Percentiles rank a stretch among this genome's conserved stretches.
Evolutionary conservation across 2,888 invertebrate species (phyloP).

Genomic region (Agrotis segetum): DNA sequence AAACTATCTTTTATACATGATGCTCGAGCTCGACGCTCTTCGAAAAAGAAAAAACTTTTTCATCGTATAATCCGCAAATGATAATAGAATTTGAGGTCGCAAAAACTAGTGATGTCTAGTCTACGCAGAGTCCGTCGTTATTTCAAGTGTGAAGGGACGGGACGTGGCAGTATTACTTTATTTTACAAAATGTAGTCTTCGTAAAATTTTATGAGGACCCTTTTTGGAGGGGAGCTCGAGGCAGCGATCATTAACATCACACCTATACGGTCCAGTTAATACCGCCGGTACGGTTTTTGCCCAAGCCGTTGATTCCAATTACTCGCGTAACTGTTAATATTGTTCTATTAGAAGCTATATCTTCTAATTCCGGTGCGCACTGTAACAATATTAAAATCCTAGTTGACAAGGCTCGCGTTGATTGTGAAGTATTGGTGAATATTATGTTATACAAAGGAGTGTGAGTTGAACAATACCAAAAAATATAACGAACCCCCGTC

Average conservation of each 20-base stretch:
- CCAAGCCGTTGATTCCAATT: slow-evolving; percentile 83
- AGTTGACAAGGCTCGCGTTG: slow-evolving; percentile 16
- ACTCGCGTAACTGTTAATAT: slow-evolving; percentile 77
- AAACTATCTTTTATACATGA: slow-evolving; percentile 44
- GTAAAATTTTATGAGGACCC: slow-evolving; percentile 85
- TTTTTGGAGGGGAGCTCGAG: slow-evolving; percentile 75
- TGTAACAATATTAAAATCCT: slow-evolving; percentile 59
- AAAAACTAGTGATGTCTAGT: slow-evolving; percentile 70
- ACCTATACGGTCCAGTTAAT: slow-evolving; percentile 73
- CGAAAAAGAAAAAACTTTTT: slow-evolving; percentile 33
- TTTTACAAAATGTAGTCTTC: slow-evolving; percentile 84
- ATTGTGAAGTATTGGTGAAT: slow-evolving; percentile 26
- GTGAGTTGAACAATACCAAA: slow-evolving; percentile 13
- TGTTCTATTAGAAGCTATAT: slow-evolving; percentile 70
- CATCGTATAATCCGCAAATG: slow-evolving; percentile 50
- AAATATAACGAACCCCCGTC: slow-evolving; percentile 18
- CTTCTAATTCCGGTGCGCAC: slow-evolving; percentile 63
- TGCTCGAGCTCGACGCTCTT: slow-evolving; percentile 7
- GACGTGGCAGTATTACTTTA: slow-evolving; percentile 77
- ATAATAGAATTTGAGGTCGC: slow-evolving; percentile 62
- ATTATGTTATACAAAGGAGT: slow-evolving; percentile 11
- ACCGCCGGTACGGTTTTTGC: slow-evolving; percentile 69
- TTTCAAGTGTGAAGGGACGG: slow-evolving; percentile 71
- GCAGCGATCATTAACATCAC: slow-evolving; percentile 78
- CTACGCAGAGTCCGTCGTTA: slow-evolving; percentile 73